Conservation (phyloP, 2,888 invertebrate species). For the Lobophora halterata region DNA sequence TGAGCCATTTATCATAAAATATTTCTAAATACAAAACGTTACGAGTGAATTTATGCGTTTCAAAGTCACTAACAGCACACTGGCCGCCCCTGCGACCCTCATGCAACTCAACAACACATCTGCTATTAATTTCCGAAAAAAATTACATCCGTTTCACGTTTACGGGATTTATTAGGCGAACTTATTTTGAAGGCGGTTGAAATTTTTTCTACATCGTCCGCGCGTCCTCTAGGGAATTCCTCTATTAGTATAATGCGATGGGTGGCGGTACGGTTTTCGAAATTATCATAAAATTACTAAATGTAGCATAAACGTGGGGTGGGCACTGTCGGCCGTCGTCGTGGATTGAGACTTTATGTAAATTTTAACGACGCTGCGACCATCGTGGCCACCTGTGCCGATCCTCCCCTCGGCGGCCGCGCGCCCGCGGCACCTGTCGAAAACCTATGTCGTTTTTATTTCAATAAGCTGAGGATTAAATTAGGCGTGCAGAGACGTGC, state of each 20-base stretch:
- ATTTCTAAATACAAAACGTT: slow-evolving; percentile 63
- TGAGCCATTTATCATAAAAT: slow-evolving; percentile 72
- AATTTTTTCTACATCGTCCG: slow-evolving; percentile 61
- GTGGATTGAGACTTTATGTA: slow-evolving; percentile 81
- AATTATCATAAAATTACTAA: slow-evolving; percentile 82
- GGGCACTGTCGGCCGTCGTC: slow-evolving; percentile 70
- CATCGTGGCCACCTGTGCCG: slow-evolving; percentile 78
- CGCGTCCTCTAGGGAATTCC: slow-evolving; percentile 60
- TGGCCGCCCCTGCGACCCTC: slow-evolving; percentile 52
- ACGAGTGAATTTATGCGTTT: slow-evolving; percentile 75
- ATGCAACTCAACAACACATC: slow-evolving; percentile 74
- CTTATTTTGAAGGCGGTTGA: slow-evolving; percentile 70
- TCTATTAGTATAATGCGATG: slow-evolving; percentile 81
- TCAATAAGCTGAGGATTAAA: slow-evolving; percentile 79
- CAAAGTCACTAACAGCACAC: slow-evolving; percentile 61
- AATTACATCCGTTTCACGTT: slow-evolving; percentile 66
- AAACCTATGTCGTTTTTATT: slow-evolving; percentile 81
- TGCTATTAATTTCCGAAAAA: slow-evolving; percentile 75
- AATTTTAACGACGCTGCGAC: slow-evolving; percentile 81
- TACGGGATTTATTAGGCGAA: slow-evolving; percentile 73
- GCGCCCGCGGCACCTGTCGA: slow-evolving; percentile 73
- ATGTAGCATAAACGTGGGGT: slow-evolving; percentile 80
- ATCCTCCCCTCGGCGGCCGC: slow-evolving; percentile 43
- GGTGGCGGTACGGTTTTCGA: slow-evolving; percentile 78
- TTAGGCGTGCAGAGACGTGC: slow-evolving; percentile 73